These are phyloP conservation scores for Brachypalpus laphriformis DNA, from an alignment of 2,888 invertebrate species.

Conservation along the genomic window DNA sequence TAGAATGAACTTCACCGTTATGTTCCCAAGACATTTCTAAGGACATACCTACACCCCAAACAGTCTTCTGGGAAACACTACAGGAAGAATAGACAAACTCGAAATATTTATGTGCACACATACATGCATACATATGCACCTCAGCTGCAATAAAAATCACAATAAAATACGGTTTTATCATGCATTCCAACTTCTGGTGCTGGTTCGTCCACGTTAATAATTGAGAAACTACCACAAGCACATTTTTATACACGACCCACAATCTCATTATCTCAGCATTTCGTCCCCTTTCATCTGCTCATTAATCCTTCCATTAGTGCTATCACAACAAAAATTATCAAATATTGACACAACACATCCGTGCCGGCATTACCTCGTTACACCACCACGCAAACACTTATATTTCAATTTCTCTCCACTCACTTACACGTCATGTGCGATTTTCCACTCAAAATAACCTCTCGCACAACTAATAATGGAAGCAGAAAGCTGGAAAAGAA, in stretches of 20 bases:
- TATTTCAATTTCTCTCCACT: conserved; percentile 48
- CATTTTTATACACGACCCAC: background rate
- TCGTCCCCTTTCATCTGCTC: conserved; percentile 18
- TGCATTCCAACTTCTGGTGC: too few relatives aligned
- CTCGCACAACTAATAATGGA: conserved; percentile 56
- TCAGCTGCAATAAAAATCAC: too few relatives aligned
- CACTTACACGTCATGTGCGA: conserved; percentile 46
- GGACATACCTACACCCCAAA: too few relatives aligned
- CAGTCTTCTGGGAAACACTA: too few relatives aligned
- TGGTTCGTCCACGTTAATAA: too few relatives aligned
- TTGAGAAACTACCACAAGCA: background rate
- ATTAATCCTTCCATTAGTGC: conserved; percentile 59
- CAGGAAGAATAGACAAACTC: too few relatives aligned
- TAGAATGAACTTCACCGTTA: too few relatives aligned
- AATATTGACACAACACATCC: conserved; percentile 60
- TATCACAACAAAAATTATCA: conserved; percentile 47
- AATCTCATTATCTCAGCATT: conserved; percentile 16
- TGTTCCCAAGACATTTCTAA: too few relatives aligned
- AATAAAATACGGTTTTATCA: too few relatives aligned
- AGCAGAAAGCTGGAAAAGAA: conserved; percentile 52
- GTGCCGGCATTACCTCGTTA: background rate
- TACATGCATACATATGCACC: too few relatives aligned
- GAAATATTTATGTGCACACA: too few relatives aligned
- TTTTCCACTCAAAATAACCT: conserved; percentile 59
- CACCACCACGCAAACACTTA: conserved; percentile 29